Evolutionary conservation across 1,140 invertebrate species (phyloP).

Genomic region (Sarcophaga bullata): DNA sequence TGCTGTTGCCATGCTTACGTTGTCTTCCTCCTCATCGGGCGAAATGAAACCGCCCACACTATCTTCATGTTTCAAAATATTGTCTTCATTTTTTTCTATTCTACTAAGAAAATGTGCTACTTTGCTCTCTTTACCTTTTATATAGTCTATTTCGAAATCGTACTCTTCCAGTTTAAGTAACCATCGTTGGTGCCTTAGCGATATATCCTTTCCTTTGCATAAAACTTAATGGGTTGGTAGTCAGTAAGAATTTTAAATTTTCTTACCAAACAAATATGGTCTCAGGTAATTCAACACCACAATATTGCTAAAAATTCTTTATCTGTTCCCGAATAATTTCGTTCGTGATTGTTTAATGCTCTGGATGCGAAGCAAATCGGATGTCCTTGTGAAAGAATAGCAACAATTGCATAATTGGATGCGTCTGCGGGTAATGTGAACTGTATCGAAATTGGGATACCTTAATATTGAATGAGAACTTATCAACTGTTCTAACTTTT

Average conservation of each 20-base stretch:
- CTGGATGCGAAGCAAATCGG: too few species aligned
- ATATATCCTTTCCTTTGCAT: slow-evolving; percentile 66
- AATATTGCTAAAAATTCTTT: slow-evolving; percentile 64
- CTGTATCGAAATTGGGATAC: background rate
- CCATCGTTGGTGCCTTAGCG: slow-evolving; percentile 64
- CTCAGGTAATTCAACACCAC: slow-evolving; percentile 65
- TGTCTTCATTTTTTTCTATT: background rate
- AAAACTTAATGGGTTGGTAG: slow-evolving; percentile 64
- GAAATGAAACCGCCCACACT: background rate
- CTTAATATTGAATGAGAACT: slow-evolving; percentile 1
- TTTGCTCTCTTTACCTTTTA: slow-evolving; percentile 57
- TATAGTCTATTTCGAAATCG: slow-evolving; percentile 65
- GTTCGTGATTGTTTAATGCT: too few species aligned
- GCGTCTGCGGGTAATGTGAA: slow-evolving; percentile 49
- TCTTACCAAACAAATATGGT: slow-evolving; percentile 68
- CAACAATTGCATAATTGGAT: too few species aligned
- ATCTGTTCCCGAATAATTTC: too few species aligned
- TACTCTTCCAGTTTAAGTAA: slow-evolving; percentile 65
- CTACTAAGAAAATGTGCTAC: slow-evolving; percentile 53
- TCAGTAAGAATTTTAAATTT: slow-evolving; percentile 65
- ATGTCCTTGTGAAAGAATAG: too few species aligned
- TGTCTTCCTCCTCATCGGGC: background rate
- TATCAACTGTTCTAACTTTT: background rate
- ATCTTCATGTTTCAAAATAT: slow-evolving; percentile 60
- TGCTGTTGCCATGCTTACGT: slow-evolving; percentile 41